phyloP scores from a whole-genome alignment of 2,888 invertebrate species.

The Drosophila subsilvestris region DNA sequence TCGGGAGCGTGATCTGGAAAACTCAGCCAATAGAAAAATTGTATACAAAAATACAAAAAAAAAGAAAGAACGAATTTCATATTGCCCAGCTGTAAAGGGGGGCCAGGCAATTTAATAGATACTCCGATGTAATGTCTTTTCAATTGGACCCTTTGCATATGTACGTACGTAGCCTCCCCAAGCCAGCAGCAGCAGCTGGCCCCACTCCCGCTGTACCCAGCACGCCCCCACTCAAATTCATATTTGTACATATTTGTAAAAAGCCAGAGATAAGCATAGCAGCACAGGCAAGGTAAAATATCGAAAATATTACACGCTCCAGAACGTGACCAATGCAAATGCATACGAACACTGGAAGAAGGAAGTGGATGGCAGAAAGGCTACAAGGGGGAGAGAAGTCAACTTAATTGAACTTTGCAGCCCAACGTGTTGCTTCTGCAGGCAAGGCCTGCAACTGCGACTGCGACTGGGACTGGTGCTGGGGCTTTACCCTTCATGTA shows the following conservation, averaged over 20 bases:
- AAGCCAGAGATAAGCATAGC: slow-evolving; percentile 17
- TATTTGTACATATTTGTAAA: slow-evolving; percentile 78
- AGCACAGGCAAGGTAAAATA: slow-evolving; percentile 40
- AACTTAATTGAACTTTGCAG: slow-evolving; percentile 78
- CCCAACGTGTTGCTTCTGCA: slow-evolving; percentile 76
- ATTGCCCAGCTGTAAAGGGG: too few species aligned
- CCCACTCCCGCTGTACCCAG: neutral
- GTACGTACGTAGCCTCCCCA: neutral
- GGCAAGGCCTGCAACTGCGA: slow-evolving; percentile 19
- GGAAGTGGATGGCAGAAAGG: slow-evolving; percentile 24
- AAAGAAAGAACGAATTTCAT: neutral
- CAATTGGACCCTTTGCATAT: neutral
- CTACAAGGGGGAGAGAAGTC: slow-evolving; percentile 63
- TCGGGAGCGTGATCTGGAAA: neutral
- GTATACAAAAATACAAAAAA: neutral
- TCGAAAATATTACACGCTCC: slow-evolving; percentile 78
- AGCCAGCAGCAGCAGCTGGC: neutral
- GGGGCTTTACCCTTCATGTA: slow-evolving; percentile 57
- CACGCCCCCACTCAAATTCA: slow-evolving; percentile 61
- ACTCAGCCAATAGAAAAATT: neutral
- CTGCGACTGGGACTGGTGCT: neutral
- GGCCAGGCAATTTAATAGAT: neutral
- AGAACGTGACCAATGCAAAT: slow-evolving; percentile 79
- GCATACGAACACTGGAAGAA: slow-evolving; percentile 64
- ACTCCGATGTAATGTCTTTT: neutral